These are phyloP conservation scores for Pseudolaguvia tuberculata DNA, from an alignment of 2,113 vertebrate genomes.

Conservation along the genomic window DNA sequence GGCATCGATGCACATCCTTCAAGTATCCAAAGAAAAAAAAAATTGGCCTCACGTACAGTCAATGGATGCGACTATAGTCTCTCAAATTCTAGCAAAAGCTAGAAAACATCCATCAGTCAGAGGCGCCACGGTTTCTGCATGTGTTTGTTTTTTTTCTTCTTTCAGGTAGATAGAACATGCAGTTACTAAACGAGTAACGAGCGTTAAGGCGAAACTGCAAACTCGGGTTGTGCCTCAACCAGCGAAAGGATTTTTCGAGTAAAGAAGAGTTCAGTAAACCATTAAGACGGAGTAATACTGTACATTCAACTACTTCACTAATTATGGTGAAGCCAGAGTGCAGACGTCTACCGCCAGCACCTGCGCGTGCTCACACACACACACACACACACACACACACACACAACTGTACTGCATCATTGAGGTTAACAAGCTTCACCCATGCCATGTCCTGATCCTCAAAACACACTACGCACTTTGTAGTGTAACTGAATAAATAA, in stretches of 20 bases:
- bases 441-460: slow-evolving; percentile 18
- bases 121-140: slow-evolving; percentile 21
- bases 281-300: slow-evolving; percentile 46
- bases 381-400: not conserved
- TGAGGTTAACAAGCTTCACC: not conserved
- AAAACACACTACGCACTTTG: slow-evolving; percentile 41
- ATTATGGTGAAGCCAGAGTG: slow-evolving; percentile 1
- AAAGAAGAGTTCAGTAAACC: slow-evolving; percentile 40
- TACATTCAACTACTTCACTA: slow-evolving; percentile 45
- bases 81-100: not conserved
- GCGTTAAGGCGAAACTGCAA: slow-evolving; percentile 47
- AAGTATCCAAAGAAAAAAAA: slow-evolving; percentile 46
- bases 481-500: slow-evolving; percentile 47
- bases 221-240: slow-evolving; percentile 40
- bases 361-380: no score
- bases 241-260: slow-evolving; percentile 28
- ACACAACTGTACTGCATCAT: not conserved
- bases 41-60: slow-evolving; percentile 25
- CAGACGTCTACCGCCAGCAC: not conserved
- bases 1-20: slow-evolving; percentile 49
- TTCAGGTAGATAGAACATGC: slow-evolving; percentile 35
- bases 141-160: no score
- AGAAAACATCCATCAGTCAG: not conserved
- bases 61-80: slow-evolving; percentile 16
- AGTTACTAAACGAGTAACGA: slow-evolving; percentile 33